Base-by-base conservation (phyloP, 2,113 vertebrate species). In the Muscicapa adusta region DNA sequence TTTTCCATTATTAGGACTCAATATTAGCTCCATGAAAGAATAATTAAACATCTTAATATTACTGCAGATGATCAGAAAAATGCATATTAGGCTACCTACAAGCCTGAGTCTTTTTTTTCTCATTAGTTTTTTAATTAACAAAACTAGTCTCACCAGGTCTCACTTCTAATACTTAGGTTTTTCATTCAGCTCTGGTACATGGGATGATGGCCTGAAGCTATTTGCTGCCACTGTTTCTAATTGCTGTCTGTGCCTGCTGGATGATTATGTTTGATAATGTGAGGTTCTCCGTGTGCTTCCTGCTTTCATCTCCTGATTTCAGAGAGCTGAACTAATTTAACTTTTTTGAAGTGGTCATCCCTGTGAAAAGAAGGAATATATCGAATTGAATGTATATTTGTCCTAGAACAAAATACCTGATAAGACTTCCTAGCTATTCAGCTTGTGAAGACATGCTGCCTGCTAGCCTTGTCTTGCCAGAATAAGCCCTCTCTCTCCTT, bases 261-360 rank as follows among this genome's bases (percentile, higher is more conserved):
- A 38, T 75, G 73, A 65, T 73, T 73, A 24, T 8, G 9, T n/a
- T 82, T 85, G 53, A 81, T 91, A 79, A 82, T 54, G 9, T 33
- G 54, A 78, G 48, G 66, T 82, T 94, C 74, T 89, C 31, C 53
- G 16, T 40, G 34, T 2, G 4, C 80, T 89, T 58, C 57, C 62
- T 87, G 80, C 84, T 89, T 94, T 94, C 66, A 61, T 93, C 68
- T 92, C 72, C n/a, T 67, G 76, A 88, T 18, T 85, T 34, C 43
- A 66, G 60, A 81, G 36, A 77, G 13, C 88, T 91, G 80, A 71
- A 83, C 74, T 93, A 75, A 82, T 78, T 72, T 61, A 80, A 63
- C 48, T 86, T 90, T 73, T 83, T 87, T 91, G 70, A 91, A 92
- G 89, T 58, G 66, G 48, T 65, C 50, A 42, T 78, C 29, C 26